Base-by-base conservation (phyloP, 2,888 invertebrate genomes). In the Byasa hedistus region DNA sequence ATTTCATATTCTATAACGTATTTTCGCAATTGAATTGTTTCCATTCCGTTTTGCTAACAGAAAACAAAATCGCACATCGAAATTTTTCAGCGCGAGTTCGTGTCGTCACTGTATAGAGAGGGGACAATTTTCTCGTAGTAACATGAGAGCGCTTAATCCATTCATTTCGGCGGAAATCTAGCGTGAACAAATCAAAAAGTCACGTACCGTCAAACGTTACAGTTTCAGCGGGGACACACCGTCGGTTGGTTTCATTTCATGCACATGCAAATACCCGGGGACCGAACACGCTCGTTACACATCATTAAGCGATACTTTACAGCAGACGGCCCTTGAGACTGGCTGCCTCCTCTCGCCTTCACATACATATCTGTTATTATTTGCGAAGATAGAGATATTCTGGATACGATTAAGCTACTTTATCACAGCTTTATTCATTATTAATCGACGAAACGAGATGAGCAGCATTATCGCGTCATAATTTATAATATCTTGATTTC, bases 231-330 rank as follows among this genome's bases (percentile, higher is more conserved):
- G 54, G 57, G 54, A 55, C 48, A 59, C 62, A 51, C 19, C 69
- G 69, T 70, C 69, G 68, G 72, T 65, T 64, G 69, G 69, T 71
- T 71, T 72, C 72, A 71, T 74, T 84, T 83, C 81, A 80, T 79
- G 81, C 83, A 82, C 81, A 80, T 79, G 79, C 82, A 80, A 80
- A 79, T 81, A 80, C 79, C 76, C 79, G 75, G 83, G 81, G 85
- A 85, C 85, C 84, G 80, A 66, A 66, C 66, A 55, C 78, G 85
- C 89, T 90, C 89, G 91, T 91, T 90, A 89, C 91, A 89, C 89
- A 89, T 91, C 91, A 91, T 91, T 91, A 91, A 89, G 89, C 90
- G 89, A 91, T 91, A 91, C 91, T 91, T 89, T 91, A 88, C 87
- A 81, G 89, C 89, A 91, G 91, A 91, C 91, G 91, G 89, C 86